Conservation (phyloP, 1,140 invertebrate genomes). For the Sipha flava region DNA sequence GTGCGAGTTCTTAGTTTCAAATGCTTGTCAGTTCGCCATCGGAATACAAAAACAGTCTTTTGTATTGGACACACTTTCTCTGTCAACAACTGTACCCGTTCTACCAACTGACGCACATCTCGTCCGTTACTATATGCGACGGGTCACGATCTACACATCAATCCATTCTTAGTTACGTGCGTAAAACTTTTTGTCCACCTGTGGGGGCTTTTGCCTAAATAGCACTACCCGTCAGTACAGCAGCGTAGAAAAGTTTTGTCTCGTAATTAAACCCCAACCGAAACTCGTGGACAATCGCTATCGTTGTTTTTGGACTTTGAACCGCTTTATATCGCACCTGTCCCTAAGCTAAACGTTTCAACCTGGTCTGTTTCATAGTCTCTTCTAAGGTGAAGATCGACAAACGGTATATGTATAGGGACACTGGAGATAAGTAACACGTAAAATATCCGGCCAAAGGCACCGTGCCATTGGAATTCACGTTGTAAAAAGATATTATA, state of each 20-base stretch:
- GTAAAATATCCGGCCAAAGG: too few species aligned
- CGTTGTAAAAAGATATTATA: too few species aligned
- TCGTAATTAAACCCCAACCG: not conserved
- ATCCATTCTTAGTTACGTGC: slow-evolving; percentile 2
- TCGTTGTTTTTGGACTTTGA: not conserved
- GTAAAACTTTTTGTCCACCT: slow-evolving; percentile 3
- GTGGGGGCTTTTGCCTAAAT: too few species aligned
- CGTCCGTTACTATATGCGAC: too few species aligned
- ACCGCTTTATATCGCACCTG: not conserved
- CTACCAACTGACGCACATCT: too few species aligned
- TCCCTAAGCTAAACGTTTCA: too few species aligned
- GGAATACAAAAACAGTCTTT: not conserved
- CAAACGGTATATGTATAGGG: too few species aligned
- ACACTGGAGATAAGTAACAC: too few species aligned
- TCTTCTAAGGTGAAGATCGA: too few species aligned
- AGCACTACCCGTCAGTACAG: not conserved
- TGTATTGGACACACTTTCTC: not conserved
- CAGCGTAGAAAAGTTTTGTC: not conserved
- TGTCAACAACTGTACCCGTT: too few species aligned
- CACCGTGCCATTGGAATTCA: too few species aligned
- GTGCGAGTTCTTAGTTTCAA: not conserved
- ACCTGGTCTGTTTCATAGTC: too few species aligned
- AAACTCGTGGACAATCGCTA: not conserved
- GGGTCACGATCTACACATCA: slow-evolving; percentile 24
- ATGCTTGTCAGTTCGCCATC: not conserved